Evolutionary conservation across 2,888 invertebrate species (phyloP), one percentile per base, ranked within the genome.

Genomic region (Erebia aethiops): DNA sequence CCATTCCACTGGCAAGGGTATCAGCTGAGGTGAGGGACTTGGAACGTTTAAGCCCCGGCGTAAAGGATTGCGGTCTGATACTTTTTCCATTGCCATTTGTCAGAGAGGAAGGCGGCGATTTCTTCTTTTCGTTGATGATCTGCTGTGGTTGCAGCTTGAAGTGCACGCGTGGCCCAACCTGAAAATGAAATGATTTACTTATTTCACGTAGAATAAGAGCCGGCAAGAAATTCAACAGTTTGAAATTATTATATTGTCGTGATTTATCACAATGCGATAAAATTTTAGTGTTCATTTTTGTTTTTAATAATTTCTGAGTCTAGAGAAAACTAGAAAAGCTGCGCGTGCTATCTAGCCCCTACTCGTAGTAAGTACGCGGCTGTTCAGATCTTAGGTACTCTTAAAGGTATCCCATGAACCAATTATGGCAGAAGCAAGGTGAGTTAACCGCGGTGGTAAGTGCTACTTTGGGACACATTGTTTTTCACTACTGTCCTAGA

Each of bases 21-120:
- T 97, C 97, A 0, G 97, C 95, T 0, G 97, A 96, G 11, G 96
- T 97, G 78, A 97, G 87, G 71, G 97, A 97, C 87, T 97, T 97
- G 73, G 97, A 97, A 63, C 97, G 94, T 89, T 97, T 97, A 74
- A 97, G 86, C n/a, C 94, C 89, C 13, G 92, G 87, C 62, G 91
- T 82, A 81, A 90, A 90, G 35, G 87, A 84, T 80, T 89, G 91
- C 46, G 92, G 90, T 54, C 92, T 87, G 72, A 91, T 81, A 77
- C 87, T 90, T 82, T 89, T 90, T 74, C 91, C 90, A 70, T 89
- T 91, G 63, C 92, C 92, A 72, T 93, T 93, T 68, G 89, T 85
- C 14, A 92, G 80, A 0, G 92, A 86, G 71, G 91, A 83, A 18
- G 94, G 88, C 0, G 93, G 88, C 3, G 92, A 90, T 78, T 89